Evolutionary conservation across 2,113 vertebrate genomes (phyloP), one percentile per base, ranked within the genome.

Genomic region (Lonchura striata): DNA sequence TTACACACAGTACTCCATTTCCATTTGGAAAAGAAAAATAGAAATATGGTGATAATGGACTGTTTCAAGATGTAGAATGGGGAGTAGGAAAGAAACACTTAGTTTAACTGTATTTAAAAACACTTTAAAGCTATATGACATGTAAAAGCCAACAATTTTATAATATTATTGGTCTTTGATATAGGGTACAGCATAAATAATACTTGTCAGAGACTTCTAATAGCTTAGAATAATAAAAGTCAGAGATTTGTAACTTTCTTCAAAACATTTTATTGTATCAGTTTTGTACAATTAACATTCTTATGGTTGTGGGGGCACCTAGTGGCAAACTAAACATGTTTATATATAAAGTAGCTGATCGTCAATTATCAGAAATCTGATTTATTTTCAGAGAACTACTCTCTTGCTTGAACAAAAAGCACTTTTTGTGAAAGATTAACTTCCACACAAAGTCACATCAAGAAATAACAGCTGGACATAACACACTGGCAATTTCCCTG

Each of bases 281-380:
- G 30, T 19, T 82, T 82, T 75, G 59, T 53, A 75, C 84, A 86
- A 30, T 54, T 46, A 53, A 30, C 35, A 35, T 92, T 92, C 44
- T 41, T 87, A 70, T 90, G 94, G 61, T 85, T 94, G 70, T 86
- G 94, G n/a, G 76, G 95, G 90, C 97, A 98, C 88, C 98, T 98
- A 97, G 97, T 95, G 98, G 94, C 41, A 11, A 78, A 17, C 11
- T 42, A 30, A 54, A 42, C 31, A 53, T 18, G 23, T 52, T 91
- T 76, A 25, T 42, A 2, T 3, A 39, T 18, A 59, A 76, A 77
- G 23, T 16, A 76, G 8, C 3, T 47, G 25, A 47, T 64, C 0
- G 0, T 28, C 46, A 70, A 3, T 76, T 66, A 76, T 22, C n/a
- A 63, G 56, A 85, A 72, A 82, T 7, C 5, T 13, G 6, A 27